Conservation (phyloP, 2,797 vertebrate genomes). For the Synanceia verrucosa region DNA sequence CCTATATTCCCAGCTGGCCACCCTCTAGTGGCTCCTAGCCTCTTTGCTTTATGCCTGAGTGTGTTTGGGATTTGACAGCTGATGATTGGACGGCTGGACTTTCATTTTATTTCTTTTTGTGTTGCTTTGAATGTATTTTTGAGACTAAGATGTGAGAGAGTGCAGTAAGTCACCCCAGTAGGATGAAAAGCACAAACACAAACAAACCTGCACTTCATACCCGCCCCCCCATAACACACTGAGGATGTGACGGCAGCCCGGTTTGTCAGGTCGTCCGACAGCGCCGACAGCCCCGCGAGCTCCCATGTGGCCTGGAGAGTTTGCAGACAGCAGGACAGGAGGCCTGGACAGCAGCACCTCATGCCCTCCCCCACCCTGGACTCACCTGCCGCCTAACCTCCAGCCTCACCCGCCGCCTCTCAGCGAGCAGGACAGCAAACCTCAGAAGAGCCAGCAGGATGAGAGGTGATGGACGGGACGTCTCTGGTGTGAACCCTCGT, state of each 20-base stretch:
- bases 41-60: constrained; percentile 16
- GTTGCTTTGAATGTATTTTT: constrained; percentile 53
- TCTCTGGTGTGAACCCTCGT: constrained; percentile 64
- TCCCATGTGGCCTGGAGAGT: constrained; percentile 71
- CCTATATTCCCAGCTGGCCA: constrained; percentile 17
- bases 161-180: constrained; percentile 53
- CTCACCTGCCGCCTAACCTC: constrained; percentile 42
- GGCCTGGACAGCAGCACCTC: constrained; percentile 62
- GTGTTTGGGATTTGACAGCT: constrained; percentile 53
- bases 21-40: constrained; percentile 20
- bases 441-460: constrained; percentile 71
- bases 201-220: constrained; percentile 49
- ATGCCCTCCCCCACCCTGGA: constrained; percentile 12
- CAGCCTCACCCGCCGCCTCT: constrained; percentile 63
- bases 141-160: constrained; percentile 34
- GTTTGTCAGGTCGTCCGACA: constrained; percentile 74
- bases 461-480: constrained; percentile 71
- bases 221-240: constrained; percentile 39
- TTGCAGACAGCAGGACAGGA: constrained; percentile 78
- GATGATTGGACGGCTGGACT: constrained; percentile 60
- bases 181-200: constrained; percentile 53
- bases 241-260: constrained; percentile 62
- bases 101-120: constrained; percentile 62
- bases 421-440: constrained; percentile 70
- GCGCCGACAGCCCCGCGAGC: constrained; percentile 58